These are phyloP conservation scores for Leucopsar rothschildi DNA, from an alignment of 2,113 vertebrate species.

Conservation along the genomic window DNA sequence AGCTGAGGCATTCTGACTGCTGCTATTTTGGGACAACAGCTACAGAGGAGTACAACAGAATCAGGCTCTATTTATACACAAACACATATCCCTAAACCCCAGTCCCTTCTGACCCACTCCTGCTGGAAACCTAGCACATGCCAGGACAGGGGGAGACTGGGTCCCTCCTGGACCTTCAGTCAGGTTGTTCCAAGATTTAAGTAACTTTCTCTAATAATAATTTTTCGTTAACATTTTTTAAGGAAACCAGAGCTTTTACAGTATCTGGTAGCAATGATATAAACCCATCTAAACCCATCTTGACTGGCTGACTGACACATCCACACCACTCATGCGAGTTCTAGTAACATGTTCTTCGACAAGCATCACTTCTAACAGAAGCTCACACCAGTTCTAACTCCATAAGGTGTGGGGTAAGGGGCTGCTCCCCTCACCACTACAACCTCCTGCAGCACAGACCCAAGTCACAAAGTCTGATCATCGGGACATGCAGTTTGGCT, in stretches of 20 bases:
- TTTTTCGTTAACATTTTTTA: background rate
- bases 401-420: background rate
- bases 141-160: background rate
- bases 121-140: background rate
- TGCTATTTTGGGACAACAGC: background rate
- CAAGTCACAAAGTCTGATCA: background rate
- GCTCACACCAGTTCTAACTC: background rate
- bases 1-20: background rate
- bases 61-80: rapidly evolving
- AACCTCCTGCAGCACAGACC: background rate
- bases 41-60: background rate
- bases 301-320: background rate
- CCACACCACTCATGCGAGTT: background rate
- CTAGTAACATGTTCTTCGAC: background rate
- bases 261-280: background rate
- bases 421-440: background rate
- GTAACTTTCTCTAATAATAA: background rate
- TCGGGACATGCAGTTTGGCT: background rate
- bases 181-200: background rate
- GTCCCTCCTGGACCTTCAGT: background rate
- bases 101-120: background rate
- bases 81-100: background rate
- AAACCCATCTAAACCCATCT: background rate
- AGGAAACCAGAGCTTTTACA: background rate
- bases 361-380: background rate